Evolutionary conservation across 2,797 vertebrate species (phyloP), one percentile per base, ranked within the genome.

Genomic region (Mycteria americana): DNA sequence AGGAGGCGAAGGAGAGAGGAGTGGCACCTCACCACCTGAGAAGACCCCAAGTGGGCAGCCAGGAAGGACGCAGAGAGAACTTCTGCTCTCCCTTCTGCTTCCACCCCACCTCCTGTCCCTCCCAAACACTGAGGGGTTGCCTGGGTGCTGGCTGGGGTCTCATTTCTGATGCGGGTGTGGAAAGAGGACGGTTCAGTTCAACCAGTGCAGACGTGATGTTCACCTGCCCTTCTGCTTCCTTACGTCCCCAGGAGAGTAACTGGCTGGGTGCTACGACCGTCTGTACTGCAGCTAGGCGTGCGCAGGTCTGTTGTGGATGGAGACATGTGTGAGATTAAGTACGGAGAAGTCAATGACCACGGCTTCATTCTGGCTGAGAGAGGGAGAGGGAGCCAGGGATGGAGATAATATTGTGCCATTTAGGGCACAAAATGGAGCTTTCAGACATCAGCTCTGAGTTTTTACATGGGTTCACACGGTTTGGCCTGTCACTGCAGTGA

Each of bases 81-180:
- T 85, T 85, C 23, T 83, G 10, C 24, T 74, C 11, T 68, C 24
- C 17, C 11, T 73, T 12, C 11, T 69, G 33, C 31, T 87, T 59
- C 46, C 10, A 51, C 8, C 7, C 10, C 33, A 14, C 30, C 33
- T 90, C 25, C 59, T 73, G 25, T 43, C 39, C 33, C 18, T 94
- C 59, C 31, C 21, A 45, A 0, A 12, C 33, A 51, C 18, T 0
- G 6, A 51, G 22, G 14, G 1, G 2, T 9, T 48, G 18, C 46
- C 33, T n/a, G 22, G 62, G 19, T 9, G 16, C 18, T 85, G 46
- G 5, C 67, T 75, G 35, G 31, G 45, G 13, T 69, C 53, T 65
- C 24, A 11, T 67, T 85, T 62, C 79, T 56, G 35, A 24, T 41
- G 60, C 1, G 2, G 19, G 5, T 57, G 45, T 86, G 46, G 39